Percentiles rank a stretch among this genome's conserved stretches.
phyloP scores from a whole-genome alignment of 2,888 invertebrate species.

The Epistrophe eligans region DNA sequence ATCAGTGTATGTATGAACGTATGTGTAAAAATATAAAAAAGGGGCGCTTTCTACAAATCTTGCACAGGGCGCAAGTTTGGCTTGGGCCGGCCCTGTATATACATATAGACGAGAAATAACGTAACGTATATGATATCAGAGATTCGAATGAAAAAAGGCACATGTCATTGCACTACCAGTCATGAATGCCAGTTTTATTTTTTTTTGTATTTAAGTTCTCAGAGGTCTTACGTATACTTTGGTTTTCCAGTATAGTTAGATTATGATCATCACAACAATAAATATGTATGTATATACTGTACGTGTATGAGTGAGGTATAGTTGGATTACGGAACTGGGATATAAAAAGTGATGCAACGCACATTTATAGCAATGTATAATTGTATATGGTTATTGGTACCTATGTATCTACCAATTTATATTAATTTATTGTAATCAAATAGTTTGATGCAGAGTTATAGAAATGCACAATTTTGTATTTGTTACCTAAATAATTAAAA shows the following conservation, averaged over 20 bases:
- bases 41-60: too few species aligned
- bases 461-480: too few species aligned
- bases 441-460: too few species aligned
- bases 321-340: conserved; percentile 19
- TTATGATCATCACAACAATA: conserved; percentile 15
- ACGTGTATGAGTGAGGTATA: conserved; percentile 3
- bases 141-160: conserved; percentile 7
- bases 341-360: conserved; percentile 32
- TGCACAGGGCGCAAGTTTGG: too few species aligned
- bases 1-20: too few species aligned
- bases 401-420: neutral
- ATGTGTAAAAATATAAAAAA: too few species aligned
- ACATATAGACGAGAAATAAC: neutral
- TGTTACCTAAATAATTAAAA: too few species aligned
- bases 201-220: conserved; percentile 17
- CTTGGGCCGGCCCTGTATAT: too few species aligned
- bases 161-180: conserved; percentile 21
- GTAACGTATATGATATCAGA: conserved; percentile 17
- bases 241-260: conserved; percentile 3
- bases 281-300: too few species aligned
- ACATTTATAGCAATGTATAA: neutral
- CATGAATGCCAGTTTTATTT: neutral
- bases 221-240: conserved; percentile 23
- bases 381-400: too few species aligned
- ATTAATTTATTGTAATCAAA: neutral